A percentile compares a stretch with the other conserved stretches of the same genome.
Conservation (phyloP, 2,113 vertebrate species). For the Reinhardtius hippoglossoides region DNA sequence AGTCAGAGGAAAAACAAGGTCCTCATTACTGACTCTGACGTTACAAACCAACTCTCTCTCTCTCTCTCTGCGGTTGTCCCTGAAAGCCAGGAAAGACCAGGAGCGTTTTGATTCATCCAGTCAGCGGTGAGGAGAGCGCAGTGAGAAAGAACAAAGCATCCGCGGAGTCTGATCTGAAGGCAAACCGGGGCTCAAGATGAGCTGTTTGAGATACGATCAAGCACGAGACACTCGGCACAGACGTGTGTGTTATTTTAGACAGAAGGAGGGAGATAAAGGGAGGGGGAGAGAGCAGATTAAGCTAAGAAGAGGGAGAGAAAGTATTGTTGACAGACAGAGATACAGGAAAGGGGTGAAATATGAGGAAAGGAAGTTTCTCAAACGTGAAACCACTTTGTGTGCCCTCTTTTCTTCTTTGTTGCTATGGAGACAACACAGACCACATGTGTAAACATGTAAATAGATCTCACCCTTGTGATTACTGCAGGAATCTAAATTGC, state of each 20-base stretch:
- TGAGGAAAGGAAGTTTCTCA: conserved; percentile 35
- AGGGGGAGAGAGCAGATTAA: conserved; percentile 19
- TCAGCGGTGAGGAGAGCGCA: conserved; percentile 25
- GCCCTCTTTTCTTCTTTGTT: conserved; percentile 46
- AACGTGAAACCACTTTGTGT: conserved; percentile 31
- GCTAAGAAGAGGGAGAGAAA: neutral
- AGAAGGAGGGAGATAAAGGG: conserved; percentile 1
- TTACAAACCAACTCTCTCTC: conserved; percentile 6
- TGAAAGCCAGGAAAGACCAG: conserved; percentile 32
- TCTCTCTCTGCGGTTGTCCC: neutral
- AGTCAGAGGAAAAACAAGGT: conserved; percentile 39
- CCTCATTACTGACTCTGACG: conserved; percentile 62
- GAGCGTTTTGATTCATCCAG: conserved; percentile 45
- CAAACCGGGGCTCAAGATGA: conserved; percentile 46
- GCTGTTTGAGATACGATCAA: conserved; percentile 52
- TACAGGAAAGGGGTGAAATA: conserved; percentile 5
- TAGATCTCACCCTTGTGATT: conserved; percentile 40
- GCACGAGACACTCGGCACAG: conserved; percentile 26
- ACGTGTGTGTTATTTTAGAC: conserved; percentile 33
- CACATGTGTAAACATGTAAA: conserved; percentile 34
- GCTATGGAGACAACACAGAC: conserved; percentile 64
- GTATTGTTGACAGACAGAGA: conserved; percentile 10
- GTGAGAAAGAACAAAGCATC: conserved; percentile 45
- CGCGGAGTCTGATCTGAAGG: conserved; percentile 42
- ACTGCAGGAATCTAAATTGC: conserved; percentile 32